Conservation (phyloP, 2,113 vertebrate genomes). For the Pardalotus punctatus region DNA sequence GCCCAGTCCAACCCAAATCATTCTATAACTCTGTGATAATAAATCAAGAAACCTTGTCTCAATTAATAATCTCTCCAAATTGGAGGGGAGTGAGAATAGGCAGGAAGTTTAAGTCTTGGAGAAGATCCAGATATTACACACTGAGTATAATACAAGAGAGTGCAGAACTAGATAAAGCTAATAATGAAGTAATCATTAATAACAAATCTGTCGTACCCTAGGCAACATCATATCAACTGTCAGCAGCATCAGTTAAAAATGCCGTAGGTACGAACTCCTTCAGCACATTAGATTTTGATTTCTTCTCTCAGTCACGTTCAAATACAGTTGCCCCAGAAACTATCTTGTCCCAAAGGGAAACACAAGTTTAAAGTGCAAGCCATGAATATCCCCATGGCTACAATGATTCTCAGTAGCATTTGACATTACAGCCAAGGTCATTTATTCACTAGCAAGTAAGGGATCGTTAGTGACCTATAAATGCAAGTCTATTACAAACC, state of each 20-base stretch:
- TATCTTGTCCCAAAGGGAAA: neutral
- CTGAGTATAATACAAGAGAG: neutral
- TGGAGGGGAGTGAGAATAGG: neutral
- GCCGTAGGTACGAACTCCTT: neutral
- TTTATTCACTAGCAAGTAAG: neutral
- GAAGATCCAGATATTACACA: neutral
- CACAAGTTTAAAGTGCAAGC: neutral
- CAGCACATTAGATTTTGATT: neutral
- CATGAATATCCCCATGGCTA: neutral
- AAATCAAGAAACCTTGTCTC: neutral
- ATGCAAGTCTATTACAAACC: conserved; percentile 20
- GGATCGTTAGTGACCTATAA: conserved; percentile 9
- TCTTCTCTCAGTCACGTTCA: neutral
- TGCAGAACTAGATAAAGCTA: neutral
- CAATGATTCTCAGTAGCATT: neutral
- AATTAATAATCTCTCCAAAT: neutral
- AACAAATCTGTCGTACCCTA: neutral
- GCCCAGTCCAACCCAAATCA: neutral
- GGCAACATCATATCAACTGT: neutral
- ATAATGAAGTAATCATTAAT: neutral
- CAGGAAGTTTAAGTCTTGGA: neutral
- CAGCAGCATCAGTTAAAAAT: neutral
- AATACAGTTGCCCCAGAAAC: neutral
- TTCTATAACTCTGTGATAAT: neutral
- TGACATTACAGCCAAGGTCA: conserved; percentile 27